phyloP scores from a whole-genome alignment of 2,113 vertebrate species.

The Psephotus haematonotus region DNA sequence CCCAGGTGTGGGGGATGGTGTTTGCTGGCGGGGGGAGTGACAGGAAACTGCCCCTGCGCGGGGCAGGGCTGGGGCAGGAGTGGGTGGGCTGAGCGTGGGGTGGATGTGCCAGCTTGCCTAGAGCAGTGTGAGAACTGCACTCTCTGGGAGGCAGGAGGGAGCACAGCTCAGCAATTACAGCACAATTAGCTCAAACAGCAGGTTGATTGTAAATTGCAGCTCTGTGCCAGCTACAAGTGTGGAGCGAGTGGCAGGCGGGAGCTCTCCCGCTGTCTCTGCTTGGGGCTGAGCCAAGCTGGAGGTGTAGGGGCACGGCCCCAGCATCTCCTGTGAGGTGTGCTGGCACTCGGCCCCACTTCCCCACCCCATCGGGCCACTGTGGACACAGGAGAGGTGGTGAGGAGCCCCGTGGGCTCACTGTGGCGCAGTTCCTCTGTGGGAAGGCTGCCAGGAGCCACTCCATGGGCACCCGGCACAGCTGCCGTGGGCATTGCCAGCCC shows the following conservation, averaged over 20 bases:
- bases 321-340: neutral
- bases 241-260: neutral
- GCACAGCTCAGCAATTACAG: constrained; percentile 58
- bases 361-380: fast-evolving
- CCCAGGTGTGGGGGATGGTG: neutral
- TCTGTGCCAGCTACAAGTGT: constrained; percentile 34
- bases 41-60: neutral
- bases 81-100: fast-evolving
- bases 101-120: neutral
- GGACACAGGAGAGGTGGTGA: neutral
- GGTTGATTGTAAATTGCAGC: constrained; percentile 61
- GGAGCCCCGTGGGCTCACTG: neutral
- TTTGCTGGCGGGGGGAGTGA: neutral
- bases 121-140: neutral
- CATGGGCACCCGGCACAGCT: fast-evolving
- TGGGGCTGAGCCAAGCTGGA: neutral
- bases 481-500: fast-evolving
- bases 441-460: neutral
- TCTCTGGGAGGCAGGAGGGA: constrained; percentile 29
- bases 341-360: neutral
- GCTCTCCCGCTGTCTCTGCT: neutral
- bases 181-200: constrained; percentile 65
- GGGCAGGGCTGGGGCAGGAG: neutral
- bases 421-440: fast-evolving
- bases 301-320: neutral